Base-by-base conservation (phyloP, 2,113 vertebrate genomes). In the Tragelaphus scriptus region DNA sequence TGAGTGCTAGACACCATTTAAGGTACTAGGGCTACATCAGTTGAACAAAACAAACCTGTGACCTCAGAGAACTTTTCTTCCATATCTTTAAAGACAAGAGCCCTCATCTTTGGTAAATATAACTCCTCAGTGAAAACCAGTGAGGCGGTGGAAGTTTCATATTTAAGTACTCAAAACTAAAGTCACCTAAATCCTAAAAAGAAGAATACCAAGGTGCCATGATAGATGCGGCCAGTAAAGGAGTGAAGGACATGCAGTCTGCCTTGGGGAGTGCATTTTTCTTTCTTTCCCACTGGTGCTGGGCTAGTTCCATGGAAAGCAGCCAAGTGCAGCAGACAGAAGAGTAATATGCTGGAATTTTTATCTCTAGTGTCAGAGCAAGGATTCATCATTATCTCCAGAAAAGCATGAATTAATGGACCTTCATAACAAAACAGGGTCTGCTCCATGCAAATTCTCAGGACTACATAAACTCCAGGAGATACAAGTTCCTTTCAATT, bases 261-360 rank as follows among this genome's bases (percentile, higher is more conserved):
- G 13, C 58, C 49, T 87, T 58, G 55, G 36, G n/a, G 51, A 90
- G n/a, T 28, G 44, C 19, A 77, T 86, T 47, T 97, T 91, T 82
- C 2, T 88, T 95, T 92, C 92, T 89, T 96, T 98, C 95, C 63
- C 90, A 97, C 96, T 85, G 51, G 25, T 47, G 17, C 90, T 49
- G 40, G 53, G 40, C 44, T 95, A 51, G 79, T 30, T 82, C 7
- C 1, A 3, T 87, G 93, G 96, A 97, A 90, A 36, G n/a, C 5
- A 21, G 92, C 81, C 91, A 97, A 97, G 97, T 95, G 93, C 97
- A 98, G 88, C 85, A 98, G 97, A 98, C 96, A 94, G 95, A 92
- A 80, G 53, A 90, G n/a, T 96, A 96, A 97, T 97, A 75, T 94
- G 85, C 77, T 90, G 80, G 92, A 95, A 96, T 95, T 95, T 97